Base-by-base conservation (phyloP, 2,113 vertebrate species). In the Lagopus muta region DNA sequence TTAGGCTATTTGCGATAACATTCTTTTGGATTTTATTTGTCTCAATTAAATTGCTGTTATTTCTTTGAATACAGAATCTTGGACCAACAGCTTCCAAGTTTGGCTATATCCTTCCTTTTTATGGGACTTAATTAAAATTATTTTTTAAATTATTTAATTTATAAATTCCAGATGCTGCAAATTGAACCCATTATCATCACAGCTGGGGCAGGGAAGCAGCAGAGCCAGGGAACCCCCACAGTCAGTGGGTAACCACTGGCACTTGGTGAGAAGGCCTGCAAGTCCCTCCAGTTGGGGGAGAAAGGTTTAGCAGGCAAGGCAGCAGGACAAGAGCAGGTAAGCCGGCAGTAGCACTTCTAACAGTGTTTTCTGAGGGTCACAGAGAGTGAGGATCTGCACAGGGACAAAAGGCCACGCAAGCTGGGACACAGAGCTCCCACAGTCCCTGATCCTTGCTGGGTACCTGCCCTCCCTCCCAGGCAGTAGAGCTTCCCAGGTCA, bases 321-420 rank as follows among this genome's bases (percentile, higher is more conserved):
- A 17, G 50, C n/a, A 52, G 40, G 16, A 2, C 69, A 30, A 45
- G 19, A 21, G 24, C 57, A 27, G 64, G 18, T 6, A 47, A 12
- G 7, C 36, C 7, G 52, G 40, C 11, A 1, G 40, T 18, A n/a
- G 62, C 14, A 43, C 25, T 70, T 71, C 88, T 93, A 83, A 92
- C 84, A 34, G 30, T 61, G 57, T 85, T 48, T 62, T 32, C 61
- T 48, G 7, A 43, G 72, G 76, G 65, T 79, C 74, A 85, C 8
- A 5, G 11, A 42, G 13, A 22, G 38, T 30, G 6, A 90, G 94
- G 94, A 84, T 86, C 91, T 30, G 8, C 65, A 91, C 58, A 79
- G 94, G 97, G 98, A 95, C 97, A 97, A 45, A 97, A 97, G 75
- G 97, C 96, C 71, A 97, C 91, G 94, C 92, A 91, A 86, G 90